These are phyloP conservation scores for Ormyrus rosae DNA, from an alignment of 2,888 invertebrate species.

Conservation along the genomic window DNA sequence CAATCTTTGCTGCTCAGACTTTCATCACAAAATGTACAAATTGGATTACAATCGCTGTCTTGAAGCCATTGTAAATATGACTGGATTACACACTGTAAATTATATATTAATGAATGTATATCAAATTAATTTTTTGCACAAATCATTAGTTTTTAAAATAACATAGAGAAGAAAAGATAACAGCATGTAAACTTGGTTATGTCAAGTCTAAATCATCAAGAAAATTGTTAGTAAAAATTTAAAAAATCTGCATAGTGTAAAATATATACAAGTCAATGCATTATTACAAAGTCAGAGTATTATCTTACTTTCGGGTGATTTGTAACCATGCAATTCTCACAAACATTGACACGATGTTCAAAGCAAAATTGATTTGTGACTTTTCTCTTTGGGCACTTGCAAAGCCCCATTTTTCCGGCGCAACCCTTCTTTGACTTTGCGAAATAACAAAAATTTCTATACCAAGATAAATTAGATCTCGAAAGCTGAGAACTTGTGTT, in stretches of 20 bases:
- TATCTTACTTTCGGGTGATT: slow-evolving; percentile 92
- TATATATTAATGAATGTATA: too few relatives aligned
- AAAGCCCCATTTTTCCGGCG: slow-evolving; percentile 88
- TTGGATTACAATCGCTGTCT: slow-evolving; percentile 97
- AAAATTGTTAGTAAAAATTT: too few relatives aligned
- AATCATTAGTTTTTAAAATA: too few relatives aligned
- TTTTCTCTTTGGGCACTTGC: slow-evolving; percentile 97
- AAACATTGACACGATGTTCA: slow-evolving; percentile 99
- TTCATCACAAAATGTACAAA: slow-evolving; percentile 92
- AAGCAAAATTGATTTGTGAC: slow-evolving; percentile 99
- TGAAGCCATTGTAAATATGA: slow-evolving; percentile 98
- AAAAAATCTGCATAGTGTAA: too few relatives aligned
- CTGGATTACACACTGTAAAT: slow-evolving; percentile 93
- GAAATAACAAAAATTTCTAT: neutral
- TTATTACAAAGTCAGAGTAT: neutral
- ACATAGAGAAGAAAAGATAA: neutral
- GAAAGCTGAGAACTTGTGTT: slow-evolving; percentile 4
- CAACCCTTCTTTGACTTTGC: neutral
- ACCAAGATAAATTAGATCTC: neutral
- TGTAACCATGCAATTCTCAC: slow-evolving; percentile 98
- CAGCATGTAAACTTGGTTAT: neutral
- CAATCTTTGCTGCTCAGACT: slow-evolving; percentile 89
- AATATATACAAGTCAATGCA: too few relatives aligned
- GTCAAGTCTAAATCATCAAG: too few relatives aligned
- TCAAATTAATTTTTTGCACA: too few relatives aligned